These are phyloP conservation scores for Carassius carassius DNA, from an alignment of 2,113 vertebrate genomes.

Conservation along the genomic window DNA sequence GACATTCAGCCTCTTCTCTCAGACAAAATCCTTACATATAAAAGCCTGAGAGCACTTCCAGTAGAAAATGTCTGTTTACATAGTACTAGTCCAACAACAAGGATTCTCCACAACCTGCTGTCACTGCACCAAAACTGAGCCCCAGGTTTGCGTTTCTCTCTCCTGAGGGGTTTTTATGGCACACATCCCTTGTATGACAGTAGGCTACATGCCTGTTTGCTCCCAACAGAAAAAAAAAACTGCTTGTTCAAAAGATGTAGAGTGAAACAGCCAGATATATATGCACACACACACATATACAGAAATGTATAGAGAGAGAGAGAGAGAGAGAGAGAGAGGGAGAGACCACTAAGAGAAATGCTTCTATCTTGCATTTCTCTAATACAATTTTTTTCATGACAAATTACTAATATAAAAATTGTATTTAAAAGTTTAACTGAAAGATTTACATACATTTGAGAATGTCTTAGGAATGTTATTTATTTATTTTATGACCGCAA, in stretches of 20 bases:
- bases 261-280: too few relatives aligned
- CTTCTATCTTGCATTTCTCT: too few relatives aligned
- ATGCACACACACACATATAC: too few relatives aligned
- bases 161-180: slow-evolving; percentile 8
- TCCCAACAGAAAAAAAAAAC: not conserved
- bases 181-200: slow-evolving; percentile 15
- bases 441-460: not conserved
- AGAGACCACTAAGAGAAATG: too few relatives aligned
- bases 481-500: not conserved
- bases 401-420: not conserved
- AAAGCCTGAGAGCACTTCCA: slow-evolving; percentile 32
- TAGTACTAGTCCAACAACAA: slow-evolving; percentile 34
- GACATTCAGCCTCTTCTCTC: not conserved
- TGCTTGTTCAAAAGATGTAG: not conserved
- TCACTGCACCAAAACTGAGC: slow-evolving; percentile 23
- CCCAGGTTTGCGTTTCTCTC: slow-evolving; percentile 13
- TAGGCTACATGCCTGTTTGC: slow-evolving; percentile 1
- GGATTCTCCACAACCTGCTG: slow-evolving; percentile 40
- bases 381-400: not conserved
- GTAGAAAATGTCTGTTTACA: slow-evolving; percentile 40
- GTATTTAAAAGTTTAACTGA: not conserved
- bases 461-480: not conserved
- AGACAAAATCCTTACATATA: not conserved
- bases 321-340: too few relatives aligned
- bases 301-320: too few relatives aligned